Evolutionary conservation across 1,140 invertebrate genomes (phyloP), one percentile per base, ranked within the genome.

Genomic region (Ladona fulva): DNA sequence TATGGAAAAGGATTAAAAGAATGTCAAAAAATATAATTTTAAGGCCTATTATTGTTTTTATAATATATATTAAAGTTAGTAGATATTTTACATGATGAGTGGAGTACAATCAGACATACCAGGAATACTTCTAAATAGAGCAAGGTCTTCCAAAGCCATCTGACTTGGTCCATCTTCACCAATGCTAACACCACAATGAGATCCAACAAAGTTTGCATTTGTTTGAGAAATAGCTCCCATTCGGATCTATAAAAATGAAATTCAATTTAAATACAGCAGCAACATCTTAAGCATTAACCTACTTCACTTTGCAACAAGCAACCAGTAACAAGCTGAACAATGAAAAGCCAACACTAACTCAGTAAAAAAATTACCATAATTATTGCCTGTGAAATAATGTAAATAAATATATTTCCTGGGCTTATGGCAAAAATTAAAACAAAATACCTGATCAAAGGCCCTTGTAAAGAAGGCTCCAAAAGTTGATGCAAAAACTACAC

Each of bases 201-300:
- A 99, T 19, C 92, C 93, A 76, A 91, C 94, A 84, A 98, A 97
- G 85, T 99, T 99, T 0, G 97, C 92, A 85, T 99, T 99, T 0
- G 95, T 95, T 87, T 99, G 96, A 42, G 97, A 99, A 82, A 99
- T 98, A 22, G 98, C 98, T 74, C 95, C 98, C 97, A 99, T 99
- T 79, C 98, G 91, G 81, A 99, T 95, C 91, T 96, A 81, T 1
- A 84, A 81, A 75, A 25, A 75, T n/a, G n/a, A n/a, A n/a, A n/a
- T n/a, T n/a, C n/a, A n/a, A n/a, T n/a, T n/a, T n/a, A n/a, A n/a
- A n/a, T n/a, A n/a, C n/a, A n/a, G n/a, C n/a, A n/a, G n/a, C n/a
- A n/a, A n/a, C n/a, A n/a, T n/a, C n/a, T n/a, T n/a, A n/a, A n/a
- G n/a, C n/a, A n/a, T n/a, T n/a, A n/a, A n/a, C n/a, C n/a, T n/a